Base-by-base conservation (phyloP, 2,797 vertebrate species). In the Anguilla megastoma region DNA sequence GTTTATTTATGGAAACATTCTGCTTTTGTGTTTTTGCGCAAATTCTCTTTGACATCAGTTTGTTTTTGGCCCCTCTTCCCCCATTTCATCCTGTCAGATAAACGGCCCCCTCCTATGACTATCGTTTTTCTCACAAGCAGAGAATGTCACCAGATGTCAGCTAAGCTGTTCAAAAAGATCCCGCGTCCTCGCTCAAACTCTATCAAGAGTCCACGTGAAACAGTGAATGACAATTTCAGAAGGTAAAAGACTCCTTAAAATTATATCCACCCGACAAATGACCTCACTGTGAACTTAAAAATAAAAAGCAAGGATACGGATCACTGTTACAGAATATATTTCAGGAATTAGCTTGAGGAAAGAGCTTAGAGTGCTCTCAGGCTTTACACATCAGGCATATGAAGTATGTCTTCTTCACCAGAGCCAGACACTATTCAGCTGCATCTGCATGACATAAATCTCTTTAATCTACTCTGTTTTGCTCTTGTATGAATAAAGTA, bases 131-230 rank as follows among this genome's bases (percentile, higher is more conserved):
- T 80, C 76, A 45, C 76, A 80, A 16, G 24, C 45, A 50, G 18
- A 50, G 79, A 50, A 82, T 82, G 45, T n/a, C 50, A 21, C 50
- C 83, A 58, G 54, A 85, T 58, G 83, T 85, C 83, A 58, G 83
- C 83, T 85, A 5, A 5, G 54, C 54, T 58, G 50, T 2, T 82
- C 21, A n/a, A 45, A 27, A 82, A 48, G 79, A 82, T 82, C 21
- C 79, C 33, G 41, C 6, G 36, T 76, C 18, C 74, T 12, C 12
- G 36, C 33, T n/a, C 30, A 76, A 41, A n/a, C 74, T 36, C 74
- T 82, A 14, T 6, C 16, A 69, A 45, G 74, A 41, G 36, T 21
- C 33, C 74, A 79, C 36, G 21, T 18, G 27, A 79, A 41, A 41
- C 16, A 18, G 41, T 50, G 7, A 48, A 82, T 50, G 18, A 79